Base-by-base conservation (phyloP, 2,888 invertebrate species). In the Papilio protenor region DNA sequence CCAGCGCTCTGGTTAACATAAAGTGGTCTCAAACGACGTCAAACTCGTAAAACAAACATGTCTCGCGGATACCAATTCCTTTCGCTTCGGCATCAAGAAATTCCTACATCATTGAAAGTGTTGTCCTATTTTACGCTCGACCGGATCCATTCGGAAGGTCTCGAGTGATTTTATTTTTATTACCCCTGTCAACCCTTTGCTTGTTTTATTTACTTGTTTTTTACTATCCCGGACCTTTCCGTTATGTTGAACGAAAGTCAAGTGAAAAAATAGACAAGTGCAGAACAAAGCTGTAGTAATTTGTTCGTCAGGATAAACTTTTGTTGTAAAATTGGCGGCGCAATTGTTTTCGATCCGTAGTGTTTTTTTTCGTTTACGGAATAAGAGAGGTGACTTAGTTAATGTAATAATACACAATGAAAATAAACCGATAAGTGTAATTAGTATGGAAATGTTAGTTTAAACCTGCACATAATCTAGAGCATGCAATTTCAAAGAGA, bases 131-230 rank as follows among this genome's bases (percentile, higher is more conserved):
- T 73, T 47, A 57, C 76, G 49, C 59, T 57, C 72, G 72, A 47
- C 33, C 73, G 59, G 11, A 76, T 23, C 47, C 18, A 49, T 59
- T 73, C 76, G 55, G 78, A 47, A 33, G 73, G 57, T 75, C 59
- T 66, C 61, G 45, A 61, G 57, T 59, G 76, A 76, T 79, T 73
- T 76, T 75, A 75, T 71, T 72, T 79, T 79, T 75, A 75, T 66
- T 75, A 76, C 61, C 40, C 69, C 40, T 74, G 66, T 72, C 75
- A 75, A 78, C 66, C 76, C 72, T 78, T 73, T 57, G 55, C 72
- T 73, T 55, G 55, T 75, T 78, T 61, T 78, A 72, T 73, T 66
- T 66, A 47, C 69, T 75, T 73, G n/a, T 47, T 57, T 79, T 77
- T 49, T 70, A 59, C 59, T 47, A 16, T 18, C 23, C n/a, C 12